Evolutionary conservation across 2,797 vertebrate genomes (phyloP), one percentile per base, ranked within the genome.

Genomic region (Danio aesculapii): DNA sequence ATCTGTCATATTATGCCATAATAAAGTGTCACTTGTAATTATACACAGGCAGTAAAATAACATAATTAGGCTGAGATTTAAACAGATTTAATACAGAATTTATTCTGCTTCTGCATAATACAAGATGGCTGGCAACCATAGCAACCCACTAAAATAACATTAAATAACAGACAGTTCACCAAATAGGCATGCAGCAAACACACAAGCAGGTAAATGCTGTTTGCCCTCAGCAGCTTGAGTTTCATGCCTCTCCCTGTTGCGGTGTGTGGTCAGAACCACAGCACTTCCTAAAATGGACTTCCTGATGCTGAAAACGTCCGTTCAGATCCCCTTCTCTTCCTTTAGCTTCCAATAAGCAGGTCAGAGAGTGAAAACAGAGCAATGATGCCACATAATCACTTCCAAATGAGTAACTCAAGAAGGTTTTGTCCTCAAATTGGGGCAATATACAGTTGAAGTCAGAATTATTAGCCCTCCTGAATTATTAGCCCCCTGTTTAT

Each of bases 271-370:
- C 59, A 0, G 39, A 49, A 49, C 52, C 61, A 19, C 61, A 81
- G 21, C 61, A 74, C 21, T 81, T 73, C 67, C 47, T 63, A 50
- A 79, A 70, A 44, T 49, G 7, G 12, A 61, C 6, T 74, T 74
- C 74, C 74, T 66, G 49, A 66, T 14, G 47, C 5, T n/a, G 6
- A 58, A 46, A 47, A 58, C 59, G 10, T 70, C 14, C 43, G 2
- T 47, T n/a, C 61, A 73, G 59, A 12, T 49, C 50, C n/a, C 41
- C 13, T 13, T 13, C 12, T 12, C 50, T 53, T 53, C 50, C 50
- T 11, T 5, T 5, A 12, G 12, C 17, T 3, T 21, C 39, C 17
- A 52, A 50, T 63, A 41, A 13, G 55, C 62, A 77, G 39, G 66
- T 77, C 9, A 77, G n/a, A 21, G 75, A 62, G 17, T 46, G 62